A percentile compares a stretch with the other conserved stretches of the same genome.
Evolutionary conservation across 2,797 vertebrate species (phyloP).

Genomic region (Gouania willdenowi): DNA sequence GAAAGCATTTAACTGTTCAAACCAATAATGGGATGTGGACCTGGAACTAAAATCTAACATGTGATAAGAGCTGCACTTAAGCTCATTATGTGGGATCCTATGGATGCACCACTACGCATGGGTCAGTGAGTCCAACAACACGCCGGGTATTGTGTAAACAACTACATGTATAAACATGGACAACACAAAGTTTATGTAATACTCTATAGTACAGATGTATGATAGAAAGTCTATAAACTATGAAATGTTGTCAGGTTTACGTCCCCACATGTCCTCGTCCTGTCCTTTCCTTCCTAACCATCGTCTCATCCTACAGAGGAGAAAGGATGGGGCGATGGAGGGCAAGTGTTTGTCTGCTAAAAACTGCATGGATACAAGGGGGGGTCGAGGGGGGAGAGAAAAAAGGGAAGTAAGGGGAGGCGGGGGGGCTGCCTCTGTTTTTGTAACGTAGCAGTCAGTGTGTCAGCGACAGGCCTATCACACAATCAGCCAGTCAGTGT

Average conservation of each 20-base stretch:
- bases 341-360: constrained; percentile 67
- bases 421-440: constrained; percentile 47
- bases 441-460: constrained; percentile 59
- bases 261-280: constrained; percentile 40
- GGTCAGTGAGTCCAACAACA: not conserved
- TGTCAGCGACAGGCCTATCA: constrained; percentile 65
- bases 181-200: no score
- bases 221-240: no score
- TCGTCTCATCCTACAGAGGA: constrained; percentile 51
- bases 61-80: constrained; percentile 37
- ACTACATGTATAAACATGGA: not conserved
- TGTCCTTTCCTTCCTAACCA: constrained; percentile 53
- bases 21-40: constrained; percentile 18
- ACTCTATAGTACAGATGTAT: no score
- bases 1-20: constrained; percentile 34
- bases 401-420: constrained; percentile 12
- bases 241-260: constrained; percentile 44
- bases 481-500: constrained; percentile 64
- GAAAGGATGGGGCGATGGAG: constrained; percentile 27
- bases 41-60: constrained; percentile 30
- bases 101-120: constrained; percentile 18
- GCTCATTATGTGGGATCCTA: constrained; percentile 53
- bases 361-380: constrained; percentile 83
- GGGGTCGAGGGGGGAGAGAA: constrained; percentile 44
- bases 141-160: no score